A percentile compares a stretch with the other conserved stretches of the same genome.
phyloP scores from a whole-genome alignment of 2,888 invertebrate species.

The Cantharis rustica region DNA sequence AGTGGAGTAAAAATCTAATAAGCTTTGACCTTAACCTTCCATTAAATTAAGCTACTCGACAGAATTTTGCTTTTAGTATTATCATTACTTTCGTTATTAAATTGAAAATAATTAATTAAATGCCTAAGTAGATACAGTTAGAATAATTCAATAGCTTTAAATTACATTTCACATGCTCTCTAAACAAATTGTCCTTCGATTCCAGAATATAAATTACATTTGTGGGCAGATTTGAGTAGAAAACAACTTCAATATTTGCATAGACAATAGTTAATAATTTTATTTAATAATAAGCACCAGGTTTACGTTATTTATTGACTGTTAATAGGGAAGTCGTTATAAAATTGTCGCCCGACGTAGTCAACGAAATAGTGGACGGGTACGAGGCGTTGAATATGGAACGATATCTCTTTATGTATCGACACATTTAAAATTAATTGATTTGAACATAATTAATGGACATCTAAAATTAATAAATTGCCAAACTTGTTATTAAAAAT shows the following conservation, averaged over 20 bases:
- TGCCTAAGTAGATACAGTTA: not conserved
- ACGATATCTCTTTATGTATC: not conserved
- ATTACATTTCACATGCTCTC: not conserved
- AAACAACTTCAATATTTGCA: constrained; percentile 35
- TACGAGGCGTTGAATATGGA: constrained; percentile 14
- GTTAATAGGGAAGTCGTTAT: constrained; percentile 22
- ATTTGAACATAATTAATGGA: not conserved
- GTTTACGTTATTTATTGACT: constrained; percentile 12
- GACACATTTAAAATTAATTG: constrained; percentile 5
- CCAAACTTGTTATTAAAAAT: not conserved
- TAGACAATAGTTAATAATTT: constrained; percentile 17
- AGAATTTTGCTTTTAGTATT: not conserved
- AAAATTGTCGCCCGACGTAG: constrained; percentile 7
- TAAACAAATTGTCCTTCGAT: constrained; percentile 34
- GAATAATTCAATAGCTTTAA: not conserved
- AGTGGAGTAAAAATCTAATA: not conserved
- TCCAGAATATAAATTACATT: constrained; percentile 34
- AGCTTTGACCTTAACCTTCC: constrained; percentile 11
- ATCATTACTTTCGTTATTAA: constrained; percentile 3
- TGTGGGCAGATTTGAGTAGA: constrained; percentile 38
- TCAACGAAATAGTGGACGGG: not conserved
- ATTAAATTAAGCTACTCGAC: not conserved
- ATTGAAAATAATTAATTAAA: constrained; percentile 15
- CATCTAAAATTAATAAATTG: not conserved
- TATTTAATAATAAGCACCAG: constrained; percentile 2